A percentile compares a stretch with the other conserved stretches of the same genome.
Evolutionary conservation across 2,888 invertebrate species (phyloP).

Genomic region (Caradrina clavipalpis): DNA sequence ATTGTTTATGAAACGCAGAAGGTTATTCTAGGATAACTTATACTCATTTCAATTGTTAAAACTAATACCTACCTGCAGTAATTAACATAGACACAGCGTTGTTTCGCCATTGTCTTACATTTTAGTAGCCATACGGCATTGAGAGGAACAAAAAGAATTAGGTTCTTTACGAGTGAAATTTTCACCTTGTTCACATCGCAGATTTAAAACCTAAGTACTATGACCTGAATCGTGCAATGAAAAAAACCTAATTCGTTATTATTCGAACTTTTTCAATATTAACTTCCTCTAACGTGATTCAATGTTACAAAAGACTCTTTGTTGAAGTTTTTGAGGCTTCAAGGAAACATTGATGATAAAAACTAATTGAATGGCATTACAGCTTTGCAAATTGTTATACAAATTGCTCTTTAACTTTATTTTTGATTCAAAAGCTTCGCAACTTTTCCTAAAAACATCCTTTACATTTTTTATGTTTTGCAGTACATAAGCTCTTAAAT

Average conservation of each 20-base stretch:
- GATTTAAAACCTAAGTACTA: constrained; percentile 61
- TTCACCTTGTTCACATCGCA: constrained; percentile 63
- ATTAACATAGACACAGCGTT: constrained; percentile 57
- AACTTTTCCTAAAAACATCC: constrained; percentile 12
- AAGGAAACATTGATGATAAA: constrained; percentile 56
- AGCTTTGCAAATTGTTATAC: constrained; percentile 34
- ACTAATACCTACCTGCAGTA: constrained; percentile 52
- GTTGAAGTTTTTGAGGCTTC: constrained; percentile 63
- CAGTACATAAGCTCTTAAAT: constrained; percentile 1
- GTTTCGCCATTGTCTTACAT: constrained; percentile 59
- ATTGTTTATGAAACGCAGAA: constrained; percentile 63
- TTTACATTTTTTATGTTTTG: neutral
- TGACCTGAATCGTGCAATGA: constrained; percentile 71
- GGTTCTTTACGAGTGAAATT: constrained; percentile 57
- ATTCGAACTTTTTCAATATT: constrained; percentile 68
- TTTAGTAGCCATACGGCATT: constrained; percentile 57
- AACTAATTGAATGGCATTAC: constrained; percentile 41
- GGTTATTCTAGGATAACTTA: constrained; percentile 61
- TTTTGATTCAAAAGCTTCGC: constrained; percentile 22
- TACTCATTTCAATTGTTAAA: constrained; percentile 61
- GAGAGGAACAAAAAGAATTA: constrained; percentile 54
- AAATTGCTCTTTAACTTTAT: constrained; percentile 23
- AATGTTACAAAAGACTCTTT: constrained; percentile 67
- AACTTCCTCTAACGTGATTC: constrained; percentile 65
- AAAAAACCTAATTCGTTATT: constrained; percentile 68